Evolutionary conservation across 2,888 invertebrate genomes (phyloP).

Genomic region (Anarsia innoxiella): DNA sequence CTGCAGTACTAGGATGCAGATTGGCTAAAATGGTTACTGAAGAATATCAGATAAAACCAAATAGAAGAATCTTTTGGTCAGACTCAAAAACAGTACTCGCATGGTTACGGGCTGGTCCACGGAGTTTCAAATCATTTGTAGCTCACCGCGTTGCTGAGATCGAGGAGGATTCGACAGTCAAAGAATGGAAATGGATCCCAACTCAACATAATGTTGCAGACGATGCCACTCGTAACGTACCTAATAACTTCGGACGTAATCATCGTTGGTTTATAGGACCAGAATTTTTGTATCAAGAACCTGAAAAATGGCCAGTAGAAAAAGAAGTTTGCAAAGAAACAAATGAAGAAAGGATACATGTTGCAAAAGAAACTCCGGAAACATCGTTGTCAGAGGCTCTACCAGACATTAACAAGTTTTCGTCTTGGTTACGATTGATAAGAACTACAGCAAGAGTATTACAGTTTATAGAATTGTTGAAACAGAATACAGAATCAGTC

Average conservation of each 20-base stretch:
- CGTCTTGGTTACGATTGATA: constrained; percentile 5
- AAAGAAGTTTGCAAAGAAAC: too few relatives aligned
- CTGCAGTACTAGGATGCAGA: constrained; percentile 11
- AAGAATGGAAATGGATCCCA: constrained; percentile 16
- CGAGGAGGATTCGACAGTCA: not conserved
- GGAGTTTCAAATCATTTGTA: not conserved
- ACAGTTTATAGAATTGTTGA: constrained; percentile 5
- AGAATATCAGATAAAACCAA: not conserved
- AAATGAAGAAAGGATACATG: not conserved
- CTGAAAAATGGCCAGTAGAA: too few relatives aligned
- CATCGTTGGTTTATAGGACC: constrained; percentile 1
- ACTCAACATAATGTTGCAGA: not conserved
- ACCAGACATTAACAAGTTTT: not conserved
- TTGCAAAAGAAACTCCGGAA: not conserved
- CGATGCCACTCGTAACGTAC: not conserved
- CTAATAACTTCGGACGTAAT: not conserved
- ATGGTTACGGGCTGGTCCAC: not conserved
- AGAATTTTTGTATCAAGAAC: not conserved
- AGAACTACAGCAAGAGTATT: constrained; percentile 6
- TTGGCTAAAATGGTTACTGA: not conserved
- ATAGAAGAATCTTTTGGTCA: not conserved
- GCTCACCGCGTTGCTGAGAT: constrained; percentile 2
- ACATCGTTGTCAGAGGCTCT: not conserved
- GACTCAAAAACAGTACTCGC: not conserved
- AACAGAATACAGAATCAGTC: not conserved